Conservation (phyloP, 2,797 vertebrate species). For the Phylloscopus collybita region DNA sequence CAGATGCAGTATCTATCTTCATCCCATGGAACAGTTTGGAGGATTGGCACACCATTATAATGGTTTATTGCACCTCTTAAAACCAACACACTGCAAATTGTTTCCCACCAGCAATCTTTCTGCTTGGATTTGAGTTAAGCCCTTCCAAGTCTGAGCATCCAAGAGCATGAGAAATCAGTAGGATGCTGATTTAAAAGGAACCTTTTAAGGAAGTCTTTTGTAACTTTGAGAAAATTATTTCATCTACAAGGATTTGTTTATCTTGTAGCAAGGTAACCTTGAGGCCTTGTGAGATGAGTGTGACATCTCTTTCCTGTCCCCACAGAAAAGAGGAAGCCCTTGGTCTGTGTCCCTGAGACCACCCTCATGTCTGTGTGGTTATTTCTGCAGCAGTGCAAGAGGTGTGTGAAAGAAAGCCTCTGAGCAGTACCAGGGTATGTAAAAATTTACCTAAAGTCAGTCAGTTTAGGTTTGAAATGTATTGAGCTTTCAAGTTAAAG, state of each 20-base stretch:
- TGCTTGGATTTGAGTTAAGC: neutral
- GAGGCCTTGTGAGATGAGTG: fast-evolving
- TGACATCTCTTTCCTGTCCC: neutral
- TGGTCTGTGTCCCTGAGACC: neutral
- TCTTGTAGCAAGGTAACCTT: neutral
- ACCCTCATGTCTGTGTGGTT: fast-evolving
- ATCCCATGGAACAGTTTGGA: neutral
- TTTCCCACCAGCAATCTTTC: neutral
- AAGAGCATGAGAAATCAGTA: neutral
- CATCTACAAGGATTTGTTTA: neutral
- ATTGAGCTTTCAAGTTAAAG: neutral
- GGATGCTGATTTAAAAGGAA: no score
- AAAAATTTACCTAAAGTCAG: neutral
- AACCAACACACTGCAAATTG: neutral
- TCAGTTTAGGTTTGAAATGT: neutral
- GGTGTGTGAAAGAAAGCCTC: neutral
- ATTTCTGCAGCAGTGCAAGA: neutral
- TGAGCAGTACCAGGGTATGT: neutral
- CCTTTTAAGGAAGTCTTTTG: neutral
- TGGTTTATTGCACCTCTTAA: neutral
- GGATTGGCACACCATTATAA: neutral
- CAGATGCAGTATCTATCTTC: neutral
- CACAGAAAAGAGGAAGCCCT: neutral
- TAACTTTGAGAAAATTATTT: neutral
- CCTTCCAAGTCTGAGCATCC: neutral